Base-by-base conservation (phyloP, 2,888 invertebrate species). In the Nipponacmea schrenckii region DNA sequence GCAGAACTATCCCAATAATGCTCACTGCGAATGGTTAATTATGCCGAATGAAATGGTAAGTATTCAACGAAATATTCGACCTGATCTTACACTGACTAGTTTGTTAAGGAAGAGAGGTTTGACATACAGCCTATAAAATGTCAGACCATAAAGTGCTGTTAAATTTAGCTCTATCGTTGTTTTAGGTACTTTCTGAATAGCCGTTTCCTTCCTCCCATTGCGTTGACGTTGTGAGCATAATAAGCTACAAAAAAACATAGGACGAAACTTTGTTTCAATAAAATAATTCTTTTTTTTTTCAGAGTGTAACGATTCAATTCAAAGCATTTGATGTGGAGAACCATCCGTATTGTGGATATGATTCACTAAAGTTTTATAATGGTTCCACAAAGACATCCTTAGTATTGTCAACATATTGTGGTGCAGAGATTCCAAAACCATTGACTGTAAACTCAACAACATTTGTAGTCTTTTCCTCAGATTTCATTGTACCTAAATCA, bases 1-100 rank as follows among this genome's bases (percentile, higher is more conserved):
- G n/a, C 64, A 63, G 39, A 12, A 31, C 31, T 71, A 77, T 68
- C 73, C 74, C 1, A 70, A 65, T 44, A 67, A 74, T 50, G 46
- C 63, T 7, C 66, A 48, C 14, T 77, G 77, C 62, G 69, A 26
- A 14, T 77, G 77, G 77, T 15, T 72, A 17, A 70, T 76, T 63
- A 45, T 70, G 20, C 46, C 67, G 0, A 62, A 65, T 20, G 10
- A 45, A 14, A 50, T 46, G 70, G 74, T 74, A 74, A 2, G n/a
- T 15, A 20, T 1, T 20, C 4, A 31, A 31, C 31, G 3, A 31
- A 31, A 31, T 31, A 31, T 31, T 31, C 31, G 31, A 5, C 31
- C 3, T 31, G 5, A 31, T 5, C 31, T 31, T 31, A n/a, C 31
- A 31, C 31, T 31, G 31, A 2, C 2, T 3, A 31, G 31, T 31